Conservation (phyloP, 1,140 invertebrate genomes). For the Tachypleus tridentatus region DNA sequence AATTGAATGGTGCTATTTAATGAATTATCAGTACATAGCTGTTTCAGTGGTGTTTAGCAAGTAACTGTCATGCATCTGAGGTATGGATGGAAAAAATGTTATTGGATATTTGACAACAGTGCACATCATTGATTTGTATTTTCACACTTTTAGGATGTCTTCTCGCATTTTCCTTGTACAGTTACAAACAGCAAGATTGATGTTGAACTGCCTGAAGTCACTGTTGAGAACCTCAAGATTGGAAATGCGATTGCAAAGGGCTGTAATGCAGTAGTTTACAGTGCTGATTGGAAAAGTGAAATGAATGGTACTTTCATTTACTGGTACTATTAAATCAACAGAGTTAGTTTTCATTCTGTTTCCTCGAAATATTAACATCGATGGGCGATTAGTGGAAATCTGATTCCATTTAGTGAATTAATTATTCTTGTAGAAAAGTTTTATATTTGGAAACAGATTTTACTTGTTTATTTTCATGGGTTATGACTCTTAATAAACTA, state of each 20-base stretch:
- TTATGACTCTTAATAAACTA: too few species aligned
- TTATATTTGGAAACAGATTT: neutral
- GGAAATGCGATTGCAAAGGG: slow-evolving; percentile 64
- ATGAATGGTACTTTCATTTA: slow-evolving; percentile 15
- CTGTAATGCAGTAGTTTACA: slow-evolving; percentile 67
- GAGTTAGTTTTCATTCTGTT: neutral
- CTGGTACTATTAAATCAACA: neutral
- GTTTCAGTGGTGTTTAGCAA: slow-evolving; percentile 16
- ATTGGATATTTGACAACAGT: too few species aligned
- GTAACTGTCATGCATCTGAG: slow-evolving; percentile 11
- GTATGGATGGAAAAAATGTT: too few species aligned
- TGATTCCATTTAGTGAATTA: neutral
- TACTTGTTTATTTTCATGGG: too few species aligned
- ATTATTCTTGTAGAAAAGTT: neutral
- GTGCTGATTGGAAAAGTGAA: slow-evolving; percentile 41
- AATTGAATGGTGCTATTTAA: too few species aligned
- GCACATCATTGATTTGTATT: too few species aligned
- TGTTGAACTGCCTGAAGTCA: slow-evolving; percentile 13
- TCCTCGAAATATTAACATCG: neutral
- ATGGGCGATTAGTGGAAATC: neutral
- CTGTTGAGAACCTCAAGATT: slow-evolving; percentile 49
- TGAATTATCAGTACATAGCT: slow-evolving; percentile 10
- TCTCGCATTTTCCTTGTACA: slow-evolving; percentile 14
- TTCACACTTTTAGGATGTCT: slow-evolving; percentile 8
- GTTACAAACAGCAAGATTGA: slow-evolving; percentile 9